Conservation (phyloP, 2,888 invertebrate genomes). For the Nemotelus nigrinus region DNA sequence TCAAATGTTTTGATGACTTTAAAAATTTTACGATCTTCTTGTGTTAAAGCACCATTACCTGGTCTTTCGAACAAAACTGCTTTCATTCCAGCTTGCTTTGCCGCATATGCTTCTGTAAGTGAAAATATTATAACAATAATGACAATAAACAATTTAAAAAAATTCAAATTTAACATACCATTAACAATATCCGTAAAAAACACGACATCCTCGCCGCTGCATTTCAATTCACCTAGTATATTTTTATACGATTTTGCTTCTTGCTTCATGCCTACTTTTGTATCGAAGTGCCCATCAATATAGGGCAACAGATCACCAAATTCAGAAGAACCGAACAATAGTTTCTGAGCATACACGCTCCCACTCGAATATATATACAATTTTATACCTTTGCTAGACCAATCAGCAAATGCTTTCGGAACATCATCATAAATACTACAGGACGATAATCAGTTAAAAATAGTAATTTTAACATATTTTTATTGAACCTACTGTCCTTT, state of each 20-base stretch:
- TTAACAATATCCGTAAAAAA: conserved; percentile 87
- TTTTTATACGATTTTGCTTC: conserved; percentile 80
- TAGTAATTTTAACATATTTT: conserved; percentile 8
- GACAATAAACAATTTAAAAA: conserved; percentile 25
- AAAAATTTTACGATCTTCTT: conserved; percentile 69
- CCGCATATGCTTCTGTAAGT: conserved; percentile 83
- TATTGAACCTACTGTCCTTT: conserved; percentile 88
- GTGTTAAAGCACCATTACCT: conserved; percentile 78
- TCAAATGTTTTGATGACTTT: conserved; percentile 71
- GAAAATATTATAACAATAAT: conserved; percentile 46
- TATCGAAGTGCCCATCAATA: conserved; percentile 87
- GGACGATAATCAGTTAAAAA: not conserved
- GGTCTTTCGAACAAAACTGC: conserved; percentile 78
- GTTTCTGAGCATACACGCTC: conserved; percentile 88
- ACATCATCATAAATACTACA: conserved; percentile 89
- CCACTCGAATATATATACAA: conserved; percentile 93
- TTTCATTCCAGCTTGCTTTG: conserved; percentile 76
- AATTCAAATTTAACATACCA: conserved; percentile 67
- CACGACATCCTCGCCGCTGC: conserved; percentile 74
- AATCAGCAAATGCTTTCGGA: conserved; percentile 74
- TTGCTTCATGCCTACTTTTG: conserved; percentile 82
- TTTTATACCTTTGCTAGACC: conserved; percentile 74
- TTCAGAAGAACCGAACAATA: conserved; percentile 80
- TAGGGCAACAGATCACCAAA: conserved; percentile 80
- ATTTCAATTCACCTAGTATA: conserved; percentile 76